A percentile compares a stretch with the other conserved stretches of the same genome.
Evolutionary conservation across 2,113 vertebrate species (phyloP).

Genomic region (Delphinapterus leucas): DNA sequence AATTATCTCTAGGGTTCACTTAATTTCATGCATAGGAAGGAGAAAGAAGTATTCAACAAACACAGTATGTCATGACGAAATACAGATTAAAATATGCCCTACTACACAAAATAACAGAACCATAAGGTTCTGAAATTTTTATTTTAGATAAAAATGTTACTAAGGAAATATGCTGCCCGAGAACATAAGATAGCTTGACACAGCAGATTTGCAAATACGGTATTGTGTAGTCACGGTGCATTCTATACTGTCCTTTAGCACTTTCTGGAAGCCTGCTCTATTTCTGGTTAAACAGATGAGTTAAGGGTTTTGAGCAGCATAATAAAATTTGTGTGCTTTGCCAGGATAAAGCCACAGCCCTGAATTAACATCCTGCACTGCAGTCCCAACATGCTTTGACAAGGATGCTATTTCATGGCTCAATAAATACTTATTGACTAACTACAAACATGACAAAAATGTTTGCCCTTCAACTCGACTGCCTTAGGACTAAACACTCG

Average conservation of each 20-base stretch:
- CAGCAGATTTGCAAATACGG: slow-evolving; percentile 6
- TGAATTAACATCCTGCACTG: slow-evolving; percentile 30
- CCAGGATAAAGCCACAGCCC: slow-evolving; percentile 27
- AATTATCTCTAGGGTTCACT: not conserved
- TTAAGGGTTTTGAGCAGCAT: slow-evolving; percentile 30
- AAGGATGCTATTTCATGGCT: slow-evolving; percentile 49
- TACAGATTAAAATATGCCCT: not conserved
- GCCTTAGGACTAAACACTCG: slow-evolving; percentile 29
- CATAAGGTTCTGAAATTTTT: not conserved
- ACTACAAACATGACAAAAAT: slow-evolving; percentile 45
- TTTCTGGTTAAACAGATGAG: slow-evolving; percentile 14
- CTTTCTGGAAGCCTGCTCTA: slow-evolving; percentile 32
- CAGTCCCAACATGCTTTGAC: slow-evolving; percentile 3
- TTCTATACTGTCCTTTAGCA: slow-evolving; percentile 24
- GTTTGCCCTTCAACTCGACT: slow-evolving; percentile 32
- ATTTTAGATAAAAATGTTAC: not conserved
- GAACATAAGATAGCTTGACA: not conserved
- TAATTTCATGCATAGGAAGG: not conserved
- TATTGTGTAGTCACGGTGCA: not conserved
- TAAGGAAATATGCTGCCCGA: not conserved
- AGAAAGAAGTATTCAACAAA: not conserved
- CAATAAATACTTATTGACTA: slow-evolving; percentile 51
- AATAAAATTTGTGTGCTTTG: slow-evolving; percentile 27
- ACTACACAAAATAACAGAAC: not conserved
- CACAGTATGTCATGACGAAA: not conserved